Base-by-base conservation (phyloP, 2,888 invertebrate species). In the Phengaris arion region DNA sequence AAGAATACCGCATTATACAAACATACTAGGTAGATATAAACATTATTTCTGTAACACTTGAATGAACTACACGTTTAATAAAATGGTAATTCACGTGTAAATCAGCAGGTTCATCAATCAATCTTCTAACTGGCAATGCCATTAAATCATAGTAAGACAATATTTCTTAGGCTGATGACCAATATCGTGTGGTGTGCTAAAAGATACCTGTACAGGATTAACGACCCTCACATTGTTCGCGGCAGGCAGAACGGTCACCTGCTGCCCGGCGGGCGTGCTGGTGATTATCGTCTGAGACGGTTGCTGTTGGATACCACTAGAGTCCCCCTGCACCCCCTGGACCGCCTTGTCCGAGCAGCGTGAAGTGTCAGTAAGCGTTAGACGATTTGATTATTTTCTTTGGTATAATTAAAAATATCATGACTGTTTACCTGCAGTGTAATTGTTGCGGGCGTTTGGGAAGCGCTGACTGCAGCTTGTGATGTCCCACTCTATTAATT, bases 241-340 rank as follows among this genome's bases (percentile, higher is more conserved):
- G 79, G 81, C 74, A 94, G 97, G 97, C 84, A 98, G 97, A 75
- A 98, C 96, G 6, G 97, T 97, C 80, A 97, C 95, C 85, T 97
- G 97, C 84, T 97, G 97, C 0, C 96, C 97, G 82, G 95, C 95
- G 2, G 96, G 95, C 77, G 96, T 95, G 79, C 95, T 96, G 76
- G 96, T 95, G 12, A 96, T 96, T 76, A 96, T 95, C 2, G 96
- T 95, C 84, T 96, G 96, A 12, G 87, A 75, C 15, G 80, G 86
- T 75, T 88, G 89, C 77, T 89, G 89, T 74, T 86, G 88, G n/a
- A 88, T 84, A 54, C 35, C 35, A 35, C 81, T 82, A 1, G 89
- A 83, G 68, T 93, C 88, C 76, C 88, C 87, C 82, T 89, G 73
- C 91, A 87, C 22, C 94, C 94, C 64, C 35, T 64, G 64, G 79